Evolutionary conservation across 1,140 invertebrate genomes (phyloP).

Genomic region (Drosophila nebulosa): DNA sequence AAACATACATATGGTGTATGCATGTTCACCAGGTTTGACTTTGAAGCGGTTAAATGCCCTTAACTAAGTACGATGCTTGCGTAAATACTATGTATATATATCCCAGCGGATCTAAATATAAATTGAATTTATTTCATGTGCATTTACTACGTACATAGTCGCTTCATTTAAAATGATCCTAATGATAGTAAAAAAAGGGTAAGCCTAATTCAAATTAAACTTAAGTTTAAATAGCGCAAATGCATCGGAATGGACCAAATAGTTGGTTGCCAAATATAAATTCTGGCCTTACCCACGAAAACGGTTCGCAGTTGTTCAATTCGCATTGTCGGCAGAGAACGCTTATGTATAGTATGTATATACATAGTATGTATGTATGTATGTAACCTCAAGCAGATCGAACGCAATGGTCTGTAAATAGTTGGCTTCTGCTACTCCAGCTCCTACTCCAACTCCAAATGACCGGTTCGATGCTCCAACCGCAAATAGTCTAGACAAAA

Average conservation of each 20-base stretch:
- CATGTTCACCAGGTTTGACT: constrained; percentile 18
- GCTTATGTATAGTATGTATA: background rate
- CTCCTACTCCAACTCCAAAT: constrained; percentile 15
- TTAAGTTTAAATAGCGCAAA: too few relatives aligned
- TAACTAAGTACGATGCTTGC: too few relatives aligned
- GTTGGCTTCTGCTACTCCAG: constrained; percentile 13
- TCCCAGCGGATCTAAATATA: too few relatives aligned
- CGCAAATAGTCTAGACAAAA: constrained; percentile 60
- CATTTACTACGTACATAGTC: too few relatives aligned
- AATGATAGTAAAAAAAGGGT: too few relatives aligned
- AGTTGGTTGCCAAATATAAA: background rate
- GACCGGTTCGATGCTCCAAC: constrained; percentile 23
- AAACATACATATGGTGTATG: background rate
- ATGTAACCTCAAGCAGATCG: constrained; percentile 16
- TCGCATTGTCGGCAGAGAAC: background rate
- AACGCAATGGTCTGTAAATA: background rate
- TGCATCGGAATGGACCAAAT: background rate
- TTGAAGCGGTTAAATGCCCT: constrained; percentile 41
- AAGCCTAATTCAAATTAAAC: too few relatives aligned
- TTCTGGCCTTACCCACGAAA: background rate
- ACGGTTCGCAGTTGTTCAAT: background rate
- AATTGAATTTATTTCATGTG: too few relatives aligned
- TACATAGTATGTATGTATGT: background rate
- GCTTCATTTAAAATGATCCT: too few relatives aligned
- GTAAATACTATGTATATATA: too few relatives aligned